These are phyloP conservation scores for Brachionus rubens DNA, from an alignment of 1,140 invertebrate species.

Conservation along the genomic window DNA sequence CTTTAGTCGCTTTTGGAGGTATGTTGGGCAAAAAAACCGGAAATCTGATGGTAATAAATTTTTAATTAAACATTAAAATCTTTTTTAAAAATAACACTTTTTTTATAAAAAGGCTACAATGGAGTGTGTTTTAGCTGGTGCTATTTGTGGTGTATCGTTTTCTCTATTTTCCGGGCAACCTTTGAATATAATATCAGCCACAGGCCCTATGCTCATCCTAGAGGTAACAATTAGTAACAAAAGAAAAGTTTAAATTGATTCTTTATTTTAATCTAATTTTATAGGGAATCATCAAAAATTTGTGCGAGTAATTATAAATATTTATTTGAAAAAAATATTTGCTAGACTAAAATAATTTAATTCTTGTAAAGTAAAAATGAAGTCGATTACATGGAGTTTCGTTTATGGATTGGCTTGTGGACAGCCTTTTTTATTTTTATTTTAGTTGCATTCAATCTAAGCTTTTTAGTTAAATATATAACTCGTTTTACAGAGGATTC, in stretches of 20 bases:
- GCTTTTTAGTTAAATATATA: conserved; percentile 55
- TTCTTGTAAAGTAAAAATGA: conserved; percentile 49
- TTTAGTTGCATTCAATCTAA: conserved; percentile 57
- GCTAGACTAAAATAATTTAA: no score
- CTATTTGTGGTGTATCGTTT: conserved; percentile 59
- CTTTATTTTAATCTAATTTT: no score
- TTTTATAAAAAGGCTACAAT: conserved; percentile 52
- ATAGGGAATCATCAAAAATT: conserved; percentile 58
- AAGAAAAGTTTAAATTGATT: no score
- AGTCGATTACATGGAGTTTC: conserved; percentile 57
- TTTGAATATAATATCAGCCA: conserved; percentile 60
- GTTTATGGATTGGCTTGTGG: conserved; percentile 61
- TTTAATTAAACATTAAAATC: neutral
- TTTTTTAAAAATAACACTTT: neutral
- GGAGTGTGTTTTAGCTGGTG: conserved; percentile 59
- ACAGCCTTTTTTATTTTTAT: conserved; percentile 57
- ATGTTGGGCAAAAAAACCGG: conserved; percentile 57
- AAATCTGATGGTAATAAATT: conserved; percentile 54
- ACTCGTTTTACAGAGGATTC: conserved; percentile 62
- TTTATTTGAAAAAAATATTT: neutral
- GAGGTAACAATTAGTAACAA: no score
- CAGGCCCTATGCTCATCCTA: conserved; percentile 61
- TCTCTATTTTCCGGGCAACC: conserved; percentile 62
- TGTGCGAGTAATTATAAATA: conserved; percentile 52
- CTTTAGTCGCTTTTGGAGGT: conserved; percentile 62